Evolutionary conservation across 2,797 vertebrate species (phyloP).

Genomic region (Labroides dimidiatus): DNA sequence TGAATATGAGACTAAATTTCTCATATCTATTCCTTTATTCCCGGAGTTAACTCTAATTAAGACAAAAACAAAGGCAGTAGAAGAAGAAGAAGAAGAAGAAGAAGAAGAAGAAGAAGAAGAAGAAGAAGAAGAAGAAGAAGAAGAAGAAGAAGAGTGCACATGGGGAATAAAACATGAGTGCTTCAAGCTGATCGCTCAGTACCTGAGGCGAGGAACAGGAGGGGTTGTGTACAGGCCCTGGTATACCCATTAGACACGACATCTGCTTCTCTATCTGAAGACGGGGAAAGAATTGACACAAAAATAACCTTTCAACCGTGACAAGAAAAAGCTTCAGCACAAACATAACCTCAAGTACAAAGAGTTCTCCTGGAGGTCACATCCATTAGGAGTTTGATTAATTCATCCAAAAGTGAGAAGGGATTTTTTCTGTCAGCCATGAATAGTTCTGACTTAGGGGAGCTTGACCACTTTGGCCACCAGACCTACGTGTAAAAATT

Average conservation of each 20-base stretch:
- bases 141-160: slow-evolving; percentile 11
- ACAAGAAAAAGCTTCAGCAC: slow-evolving; percentile 44
- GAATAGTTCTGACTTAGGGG: slow-evolving; percentile 45
- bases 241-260: slow-evolving; percentile 94
- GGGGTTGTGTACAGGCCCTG: slow-evolving; percentile 91
- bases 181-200: slow-evolving; percentile 87
- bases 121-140: neutral
- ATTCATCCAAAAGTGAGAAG: slow-evolving; percentile 64
- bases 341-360: slow-evolving; percentile 27
- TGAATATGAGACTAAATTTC: neutral
- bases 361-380: slow-evolving; percentile 46
- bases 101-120: neutral
- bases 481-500: slow-evolving; percentile 58
- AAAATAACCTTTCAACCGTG: slow-evolving; percentile 55
- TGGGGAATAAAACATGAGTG: slow-evolving; percentile 76
- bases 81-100: neutral
- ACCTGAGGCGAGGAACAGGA: slow-evolving; percentile 94
- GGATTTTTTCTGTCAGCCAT: slow-evolving; percentile 63
- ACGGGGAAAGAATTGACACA: slow-evolving; percentile 39
- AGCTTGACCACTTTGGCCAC: slow-evolving; percentile 56
- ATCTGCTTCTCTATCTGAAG: slow-evolving; percentile 96
- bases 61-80: too few relatives aligned
- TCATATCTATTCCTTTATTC: neutral
- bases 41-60: too few relatives aligned
- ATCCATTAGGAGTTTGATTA: slow-evolving; percentile 60